Base-by-base conservation (phyloP, 2,113 vertebrate species). In the Gymnobelideus leadbeateri region DNA sequence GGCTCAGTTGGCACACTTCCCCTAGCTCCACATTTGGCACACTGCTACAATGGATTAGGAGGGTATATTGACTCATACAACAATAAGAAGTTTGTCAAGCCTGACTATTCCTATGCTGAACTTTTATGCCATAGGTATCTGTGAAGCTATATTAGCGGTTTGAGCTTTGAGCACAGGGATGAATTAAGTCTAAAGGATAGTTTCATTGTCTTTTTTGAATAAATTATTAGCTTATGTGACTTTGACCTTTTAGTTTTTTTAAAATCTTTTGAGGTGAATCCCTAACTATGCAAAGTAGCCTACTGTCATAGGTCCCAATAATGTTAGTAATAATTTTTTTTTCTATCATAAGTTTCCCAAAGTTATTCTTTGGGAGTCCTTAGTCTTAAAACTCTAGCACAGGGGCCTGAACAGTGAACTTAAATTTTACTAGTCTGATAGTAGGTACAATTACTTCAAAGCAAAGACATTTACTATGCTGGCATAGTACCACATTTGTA, bases 171-270 rank as follows among this genome's bases (percentile, higher is more conserved):
- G 49, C 49, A 68, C 2, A 90, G 89, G 5, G 16, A 25, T 77
- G 11, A 26, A 61, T 77, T 47, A 51, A 89, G 11, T 55, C 94
- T 77, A 84, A 23, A 47, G 25, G 91, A 50, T 55, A 2, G 3
- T 91, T 95, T 94, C 43, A 46, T 49, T 91, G 96, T 28, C 61
- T 14, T 68, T 37, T 68, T 37, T 68, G 61, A 61, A 61, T 28
- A 61, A 61, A 61, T 61, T 61, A 61, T 61, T 61, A 12, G 28
- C 10, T 31, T 68, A 68, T 68, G 5, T 16, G 11, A 37, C 31
- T 37, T 37, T 37, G 31, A 68, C 31, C 57, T 68, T 68, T 68
- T 68, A 37, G 31, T 68, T 68, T 68, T 68, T 12, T 68, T 37
- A n/a, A 3, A 68, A 68, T 68, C 28, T 12, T 68, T 11, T 68